Base-by-base conservation (phyloP, 2,797 vertebrate genomes). In the Oophaga sylvatica region DNA sequence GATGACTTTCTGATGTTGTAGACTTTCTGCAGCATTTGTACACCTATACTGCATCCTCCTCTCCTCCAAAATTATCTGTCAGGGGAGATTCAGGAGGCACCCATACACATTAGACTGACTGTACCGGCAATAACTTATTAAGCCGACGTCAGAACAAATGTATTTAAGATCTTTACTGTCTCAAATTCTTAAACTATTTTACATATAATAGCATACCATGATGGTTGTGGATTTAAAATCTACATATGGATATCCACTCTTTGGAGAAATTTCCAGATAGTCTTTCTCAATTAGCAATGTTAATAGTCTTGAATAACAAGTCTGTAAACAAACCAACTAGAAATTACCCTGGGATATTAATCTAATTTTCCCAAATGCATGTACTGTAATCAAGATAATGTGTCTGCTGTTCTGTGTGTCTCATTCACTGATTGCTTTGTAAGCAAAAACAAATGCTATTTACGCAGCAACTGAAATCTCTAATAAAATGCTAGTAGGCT, bases 401-500 rank as follows among this genome's bases (percentile, higher is more conserved):
- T 60, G 48, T 81, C 67, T 81, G 29, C 41, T 81, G 16, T 53
- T 15, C 20, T 71, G 31, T 41, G 31, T 10, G 29, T 87, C 56
- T 81, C n/a, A 26, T 48, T 29, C 2, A 63, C n/a, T 53, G 85
- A 81, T 63, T 81, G 57, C 68, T 81, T 60, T 63, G n/a, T 59
- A 53, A 10, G 19, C 57, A 65, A 31, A 73, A 81, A 81, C 79
- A 87, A 87, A 87, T 87, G n/a, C 16, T 87, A 67, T 81, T 73
- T 87, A 63, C 22, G 13, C 6, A 41, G 63, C 63, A 68, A 68
- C 45, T 29, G n/a, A 6, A 68, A 19, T 82, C 20, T 68, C 8
- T 68, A n/a, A 29, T 45, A 48, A 65, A 73, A 81, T 81, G 68
- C 7, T 29, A 16, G 22, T 35, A 45, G 17, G 70, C 70, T 45